phyloP scores from a whole-genome alignment of 2,888 invertebrate genomes.

The Limnephilus auricula region DNA sequence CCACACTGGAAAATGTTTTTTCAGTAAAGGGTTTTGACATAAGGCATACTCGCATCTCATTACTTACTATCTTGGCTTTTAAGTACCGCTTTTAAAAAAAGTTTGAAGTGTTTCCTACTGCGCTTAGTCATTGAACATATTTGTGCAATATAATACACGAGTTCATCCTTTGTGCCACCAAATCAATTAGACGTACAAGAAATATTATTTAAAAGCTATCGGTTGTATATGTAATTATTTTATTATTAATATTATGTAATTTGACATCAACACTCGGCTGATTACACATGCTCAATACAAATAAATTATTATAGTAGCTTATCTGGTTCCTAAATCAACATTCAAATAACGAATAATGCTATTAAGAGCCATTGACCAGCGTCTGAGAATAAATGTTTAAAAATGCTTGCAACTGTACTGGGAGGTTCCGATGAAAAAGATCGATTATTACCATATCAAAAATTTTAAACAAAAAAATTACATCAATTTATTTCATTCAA shows the following conservation, averaged over 20 bases:
- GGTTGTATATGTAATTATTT: background rate
- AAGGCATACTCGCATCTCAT: background rate
- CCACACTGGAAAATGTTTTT: slow-evolving; percentile 19
- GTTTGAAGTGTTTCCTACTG: background rate
- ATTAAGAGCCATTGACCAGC: too few relatives aligned
- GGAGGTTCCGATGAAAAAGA: too few relatives aligned
- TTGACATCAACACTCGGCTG: background rate
- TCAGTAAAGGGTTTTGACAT: background rate
- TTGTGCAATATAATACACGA: background rate
- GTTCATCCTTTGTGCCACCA: background rate
- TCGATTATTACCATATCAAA: too few relatives aligned
- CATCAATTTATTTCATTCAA: too few relatives aligned
- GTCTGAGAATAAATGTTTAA: too few relatives aligned
- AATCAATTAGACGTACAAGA: background rate
- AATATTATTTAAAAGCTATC: background rate
- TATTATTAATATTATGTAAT: background rate
- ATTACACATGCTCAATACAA: background rate
- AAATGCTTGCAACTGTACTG: too few relatives aligned
- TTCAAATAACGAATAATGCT: too few relatives aligned
- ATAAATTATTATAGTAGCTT: background rate
- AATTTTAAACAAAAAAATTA: too few relatives aligned
- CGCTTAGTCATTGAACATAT: background rate
- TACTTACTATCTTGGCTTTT: background rate
- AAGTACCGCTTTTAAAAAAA: background rate
- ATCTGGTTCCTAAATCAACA: background rate